Percentiles rank a stretch among this genome's conserved stretches.
Conservation (phyloP, 2,888 invertebrate genomes). For the Pediacus dermestoides region DNA sequence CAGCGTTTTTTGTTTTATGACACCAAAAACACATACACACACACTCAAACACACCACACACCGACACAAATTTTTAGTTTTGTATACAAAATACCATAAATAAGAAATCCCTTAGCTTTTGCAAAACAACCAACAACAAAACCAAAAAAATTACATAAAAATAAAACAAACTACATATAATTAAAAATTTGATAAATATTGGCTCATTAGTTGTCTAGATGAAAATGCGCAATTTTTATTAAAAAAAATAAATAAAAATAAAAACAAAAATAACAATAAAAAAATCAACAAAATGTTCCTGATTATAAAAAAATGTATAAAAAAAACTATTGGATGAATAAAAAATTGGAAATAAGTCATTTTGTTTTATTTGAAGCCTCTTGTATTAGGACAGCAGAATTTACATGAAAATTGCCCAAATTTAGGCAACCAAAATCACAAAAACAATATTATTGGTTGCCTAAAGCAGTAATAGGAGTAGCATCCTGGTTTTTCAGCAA, state of each 20-base stretch:
- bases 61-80: neutral
- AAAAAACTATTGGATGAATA: slow-evolving; percentile 20
- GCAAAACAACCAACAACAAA: no score
- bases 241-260: slow-evolving; percentile 30
- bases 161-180: slow-evolving; percentile 8
- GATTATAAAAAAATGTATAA: slow-evolving; percentile 27
- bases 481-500: no score
- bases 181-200: slow-evolving; percentile 30
- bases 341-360: slow-evolving; percentile 4
- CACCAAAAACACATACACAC: neutral
- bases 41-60: neutral
- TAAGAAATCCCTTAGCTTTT: slow-evolving; percentile 34
- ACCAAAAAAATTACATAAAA: no score
- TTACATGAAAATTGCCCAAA: no score
- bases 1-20: no score
- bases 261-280: no score
- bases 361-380: neutral
- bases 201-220: slow-evolving; percentile 33
- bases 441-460: no score
- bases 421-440: no score
- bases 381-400: no score
- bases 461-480: no score
- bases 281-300: slow-evolving; percentile 34
- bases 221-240: slow-evolving; percentile 35
- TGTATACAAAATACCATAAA: slow-evolving; percentile 22